Conservation (phyloP, 1,140 invertebrate species). For the Lordiphosa collinella region DNA sequence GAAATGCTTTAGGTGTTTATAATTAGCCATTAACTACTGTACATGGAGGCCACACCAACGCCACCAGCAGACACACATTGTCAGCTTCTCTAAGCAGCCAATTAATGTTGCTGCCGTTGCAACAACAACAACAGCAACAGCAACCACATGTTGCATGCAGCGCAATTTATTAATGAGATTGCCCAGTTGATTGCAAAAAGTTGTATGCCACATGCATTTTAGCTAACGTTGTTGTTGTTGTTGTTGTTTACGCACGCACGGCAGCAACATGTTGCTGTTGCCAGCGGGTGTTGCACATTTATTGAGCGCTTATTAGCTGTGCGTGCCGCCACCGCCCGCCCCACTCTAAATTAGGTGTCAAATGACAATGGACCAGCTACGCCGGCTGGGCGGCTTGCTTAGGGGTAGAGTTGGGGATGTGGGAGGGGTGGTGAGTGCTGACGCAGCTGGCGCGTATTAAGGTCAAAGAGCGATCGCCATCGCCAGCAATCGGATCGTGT, state of each 20-base stretch:
- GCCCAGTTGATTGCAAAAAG: slow-evolving; percentile 69
- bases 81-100: slow-evolving; percentile 60
- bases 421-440: slow-evolving; percentile 41
- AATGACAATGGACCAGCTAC: slow-evolving; percentile 59
- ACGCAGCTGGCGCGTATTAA: slow-evolving; percentile 77
- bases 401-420: background rate
- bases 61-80: slow-evolving; percentile 30
- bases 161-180: slow-evolving; percentile 79
- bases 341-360: slow-evolving; percentile 67
- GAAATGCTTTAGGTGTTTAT: too few relatives aligned
- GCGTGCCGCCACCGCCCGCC: slow-evolving; percentile 28
- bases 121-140: too few relatives aligned
- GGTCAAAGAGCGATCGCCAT: slow-evolving; percentile 76
- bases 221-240: slow-evolving; percentile 17
- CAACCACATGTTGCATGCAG: slow-evolving; percentile 69
- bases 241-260: slow-evolving; percentile 45
- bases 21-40: too few relatives aligned
- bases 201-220: slow-evolving; percentile 41
- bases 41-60: background rate
- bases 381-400: too few relatives aligned
- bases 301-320: slow-evolving; percentile 76
- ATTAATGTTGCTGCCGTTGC: slow-evolving; percentile 42
- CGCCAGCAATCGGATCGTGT: slow-evolving; percentile 68
- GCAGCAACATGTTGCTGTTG: slow-evolving; percentile 54
- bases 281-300: slow-evolving; percentile 77